Conservation (phyloP, 2,113 vertebrate species). For the Neogale vison region DNA sequence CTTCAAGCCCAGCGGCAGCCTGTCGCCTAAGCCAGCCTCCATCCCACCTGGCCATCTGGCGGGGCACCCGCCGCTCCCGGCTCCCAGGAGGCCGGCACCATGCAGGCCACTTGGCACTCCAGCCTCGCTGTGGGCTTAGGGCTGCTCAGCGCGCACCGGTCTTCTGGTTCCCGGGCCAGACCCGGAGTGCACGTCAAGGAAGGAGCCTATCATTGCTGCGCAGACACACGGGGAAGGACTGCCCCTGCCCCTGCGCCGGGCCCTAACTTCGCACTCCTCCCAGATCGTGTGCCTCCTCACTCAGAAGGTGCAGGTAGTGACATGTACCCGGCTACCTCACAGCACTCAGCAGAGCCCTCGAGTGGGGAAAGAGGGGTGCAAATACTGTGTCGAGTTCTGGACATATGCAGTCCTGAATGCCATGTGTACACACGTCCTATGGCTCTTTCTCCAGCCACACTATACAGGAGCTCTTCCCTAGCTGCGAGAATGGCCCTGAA, state of each 20-base stretch:
- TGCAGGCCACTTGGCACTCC: neutral
- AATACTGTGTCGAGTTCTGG: neutral
- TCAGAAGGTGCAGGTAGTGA: neutral
- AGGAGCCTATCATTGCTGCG: neutral
- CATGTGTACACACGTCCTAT: rapidly evolving
- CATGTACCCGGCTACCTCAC: neutral
- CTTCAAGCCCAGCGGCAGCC: neutral
- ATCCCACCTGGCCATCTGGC: neutral
- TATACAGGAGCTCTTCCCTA: neutral
- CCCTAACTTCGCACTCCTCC: neutral
- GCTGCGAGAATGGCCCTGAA: neutral
- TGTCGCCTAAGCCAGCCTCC: neutral
- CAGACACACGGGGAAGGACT: neutral
- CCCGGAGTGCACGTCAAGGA: neutral
- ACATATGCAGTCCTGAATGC: neutral
- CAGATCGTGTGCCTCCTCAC: neutral
- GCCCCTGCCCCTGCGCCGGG: neutral
- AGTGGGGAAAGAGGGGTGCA: neutral
- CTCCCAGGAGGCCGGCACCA: neutral
- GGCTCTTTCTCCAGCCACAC: neutral
- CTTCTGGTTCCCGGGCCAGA: neutral
- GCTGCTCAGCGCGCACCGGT: neutral
- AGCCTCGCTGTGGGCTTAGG: neutral
- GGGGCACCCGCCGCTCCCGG: rapidly evolving
- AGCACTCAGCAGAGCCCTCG: neutral